Percentiles rank a stretch among this genome's conserved stretches.
phyloP scores from a whole-genome alignment of 2,113 vertebrate genomes.

The Pardalotus punctatus region DNA sequence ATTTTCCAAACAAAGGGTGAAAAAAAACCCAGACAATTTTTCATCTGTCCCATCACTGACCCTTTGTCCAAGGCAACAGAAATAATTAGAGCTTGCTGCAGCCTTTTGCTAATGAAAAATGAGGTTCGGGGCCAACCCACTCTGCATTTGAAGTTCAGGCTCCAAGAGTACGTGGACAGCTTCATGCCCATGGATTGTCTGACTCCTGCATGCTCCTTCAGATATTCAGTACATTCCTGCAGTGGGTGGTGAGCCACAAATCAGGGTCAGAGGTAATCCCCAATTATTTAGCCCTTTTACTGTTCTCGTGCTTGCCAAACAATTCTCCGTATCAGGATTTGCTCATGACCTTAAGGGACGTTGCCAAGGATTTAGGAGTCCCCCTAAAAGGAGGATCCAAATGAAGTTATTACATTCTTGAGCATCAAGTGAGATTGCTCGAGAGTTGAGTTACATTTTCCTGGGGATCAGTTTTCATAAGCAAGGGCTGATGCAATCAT shows the following conservation, averaged over 20 bases:
- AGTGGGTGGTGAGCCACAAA: conserved; percentile 50
- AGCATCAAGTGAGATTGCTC: conserved; percentile 21
- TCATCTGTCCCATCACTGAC: not conserved
- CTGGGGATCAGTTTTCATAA: conserved; percentile 40
- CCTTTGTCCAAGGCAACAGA: not conserved
- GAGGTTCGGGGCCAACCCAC: not conserved
- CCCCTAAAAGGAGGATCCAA: conserved; percentile 56
- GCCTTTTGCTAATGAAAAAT: not conserved
- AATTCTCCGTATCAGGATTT: conserved; percentile 43
- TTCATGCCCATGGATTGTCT: not conserved
- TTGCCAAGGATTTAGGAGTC: conserved; percentile 60
- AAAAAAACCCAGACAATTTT: not conserved
- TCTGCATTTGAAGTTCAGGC: not conserved
- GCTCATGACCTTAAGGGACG: conserved; percentile 61
- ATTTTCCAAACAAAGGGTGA: not conserved
- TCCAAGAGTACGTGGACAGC: not conserved
- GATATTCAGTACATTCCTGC: conserved; percentile 52
- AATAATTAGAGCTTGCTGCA: not conserved
- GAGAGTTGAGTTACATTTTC: conserved; percentile 46
- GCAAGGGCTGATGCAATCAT: conserved; percentile 42
- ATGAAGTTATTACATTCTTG: conserved; percentile 32
- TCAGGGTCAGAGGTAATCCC: conserved; percentile 62
- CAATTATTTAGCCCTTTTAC: conserved; percentile 61
- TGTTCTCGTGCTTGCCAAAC: conserved; percentile 29
- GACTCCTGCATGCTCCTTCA: conserved; percentile 22